phyloP scores from a whole-genome alignment of 2,888 invertebrate species.

The Eilema depressum region DNA sequence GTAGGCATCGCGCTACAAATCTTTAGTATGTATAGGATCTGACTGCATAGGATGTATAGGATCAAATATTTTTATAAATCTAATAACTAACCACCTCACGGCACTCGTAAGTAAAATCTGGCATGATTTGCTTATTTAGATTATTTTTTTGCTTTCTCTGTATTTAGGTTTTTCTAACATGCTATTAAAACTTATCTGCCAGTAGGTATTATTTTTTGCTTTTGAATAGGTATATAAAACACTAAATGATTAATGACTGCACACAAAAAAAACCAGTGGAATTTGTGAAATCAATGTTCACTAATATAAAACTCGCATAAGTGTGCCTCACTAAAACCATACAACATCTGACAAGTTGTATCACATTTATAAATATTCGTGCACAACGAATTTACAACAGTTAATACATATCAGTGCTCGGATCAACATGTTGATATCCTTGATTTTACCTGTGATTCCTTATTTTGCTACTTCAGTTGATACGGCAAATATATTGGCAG shows the following conservation, averaged over 20 bases:
- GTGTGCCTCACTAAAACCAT: neutral
- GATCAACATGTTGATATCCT: slow-evolving; percentile 9
- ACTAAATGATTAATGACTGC: neutral
- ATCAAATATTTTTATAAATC: too few species aligned
- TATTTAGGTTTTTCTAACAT: too few species aligned
- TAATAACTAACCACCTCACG: neutral
- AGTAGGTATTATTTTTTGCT: neutral
- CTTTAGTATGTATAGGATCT: too few species aligned
- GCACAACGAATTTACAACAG: neutral
- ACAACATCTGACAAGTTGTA: neutral
- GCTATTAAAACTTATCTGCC: too few species aligned
- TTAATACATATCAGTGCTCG: neutral
- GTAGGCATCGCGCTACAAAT: too few species aligned
- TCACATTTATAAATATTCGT: neutral
- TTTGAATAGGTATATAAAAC: neutral
- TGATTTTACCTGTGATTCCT: slow-evolving; percentile 5
- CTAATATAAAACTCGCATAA: neutral
- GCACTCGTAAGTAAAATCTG: neutral
- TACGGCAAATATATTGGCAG: slow-evolving; percentile 53
- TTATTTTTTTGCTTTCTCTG: too few species aligned
- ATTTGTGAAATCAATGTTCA: neutral
- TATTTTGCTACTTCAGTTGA: slow-evolving; percentile 22
- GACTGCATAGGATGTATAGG: too few species aligned
- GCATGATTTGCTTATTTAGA: neutral
- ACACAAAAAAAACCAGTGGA: neutral